A percentile compares a stretch with the other conserved stretches of the same genome.
Evolutionary conservation across 1,140 invertebrate species (phyloP).

Genomic region (Diuraphis noxia): DNA sequence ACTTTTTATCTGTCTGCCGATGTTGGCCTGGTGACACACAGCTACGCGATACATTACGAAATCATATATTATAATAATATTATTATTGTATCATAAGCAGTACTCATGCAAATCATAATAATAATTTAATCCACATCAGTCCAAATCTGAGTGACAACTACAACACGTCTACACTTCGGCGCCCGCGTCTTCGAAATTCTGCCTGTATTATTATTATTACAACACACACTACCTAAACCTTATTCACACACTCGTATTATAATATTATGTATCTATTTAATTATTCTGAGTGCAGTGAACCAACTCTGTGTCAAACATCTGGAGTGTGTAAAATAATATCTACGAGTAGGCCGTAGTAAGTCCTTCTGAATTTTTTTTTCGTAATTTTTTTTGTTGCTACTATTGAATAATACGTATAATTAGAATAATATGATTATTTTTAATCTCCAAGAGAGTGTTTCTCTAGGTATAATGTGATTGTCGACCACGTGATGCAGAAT

Average conservation of each 20-base stretch:
- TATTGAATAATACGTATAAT: neutral
- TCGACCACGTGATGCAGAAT: neutral
- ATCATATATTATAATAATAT: neutral
- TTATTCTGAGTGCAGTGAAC: neutral
- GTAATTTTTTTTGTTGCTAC: neutral
- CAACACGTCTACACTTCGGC: neutral
- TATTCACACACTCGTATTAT: neutral
- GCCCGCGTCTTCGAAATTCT: neutral
- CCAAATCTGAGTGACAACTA: neutral
- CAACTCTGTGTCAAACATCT: neutral
- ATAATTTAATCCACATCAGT: neutral
- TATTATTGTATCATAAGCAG: neutral
- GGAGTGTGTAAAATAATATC: neutral
- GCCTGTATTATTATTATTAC: neutral
- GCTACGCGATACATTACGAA: no score
- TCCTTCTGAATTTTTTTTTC: neutral
- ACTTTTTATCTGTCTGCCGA: neutral
- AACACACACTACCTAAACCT: neutral
- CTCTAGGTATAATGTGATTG: neutral
- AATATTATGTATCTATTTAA: neutral
- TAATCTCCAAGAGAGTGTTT: neutral
- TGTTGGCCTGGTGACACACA: no score
- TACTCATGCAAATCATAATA: neutral
- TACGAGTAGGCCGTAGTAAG: neutral
- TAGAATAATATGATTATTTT: neutral